Percentiles rank a stretch among this genome's conserved stretches.
phyloP scores from a whole-genome alignment of 2,113 vertebrate species.

The Noctilio leporinus region DNA sequence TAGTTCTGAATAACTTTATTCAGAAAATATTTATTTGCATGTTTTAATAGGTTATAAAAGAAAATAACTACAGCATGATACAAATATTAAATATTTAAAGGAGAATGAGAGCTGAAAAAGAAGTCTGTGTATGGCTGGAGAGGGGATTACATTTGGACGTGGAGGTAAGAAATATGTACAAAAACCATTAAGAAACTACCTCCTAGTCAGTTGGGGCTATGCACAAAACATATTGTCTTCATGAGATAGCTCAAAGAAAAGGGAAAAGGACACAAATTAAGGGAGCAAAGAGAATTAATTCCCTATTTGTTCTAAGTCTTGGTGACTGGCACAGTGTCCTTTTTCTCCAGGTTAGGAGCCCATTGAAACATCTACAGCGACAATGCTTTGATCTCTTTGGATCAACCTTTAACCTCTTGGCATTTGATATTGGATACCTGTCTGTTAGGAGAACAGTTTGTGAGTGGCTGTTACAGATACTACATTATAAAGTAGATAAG shows the following conservation, averaged over 20 bases:
- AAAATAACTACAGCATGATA: neutral
- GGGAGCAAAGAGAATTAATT: neutral
- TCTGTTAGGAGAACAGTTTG: slow-evolving; percentile 29
- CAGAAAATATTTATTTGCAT: neutral
- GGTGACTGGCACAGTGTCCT: neutral
- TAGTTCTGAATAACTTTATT: neutral
- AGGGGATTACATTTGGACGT: neutral
- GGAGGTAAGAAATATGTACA: neutral
- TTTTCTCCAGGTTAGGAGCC: neutral
- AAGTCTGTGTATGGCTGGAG: neutral
- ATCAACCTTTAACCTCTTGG: neutral
- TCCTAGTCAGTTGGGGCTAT: neutral
- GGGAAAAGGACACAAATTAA: neutral
- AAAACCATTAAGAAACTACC: neutral
- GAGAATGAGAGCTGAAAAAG: neutral
- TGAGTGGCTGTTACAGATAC: neutral
- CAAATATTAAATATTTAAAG: neutral
- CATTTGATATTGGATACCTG: slow-evolving; percentile 15
- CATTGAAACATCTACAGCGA: neutral
- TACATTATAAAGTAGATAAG: neutral
- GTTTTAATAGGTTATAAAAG: neutral
- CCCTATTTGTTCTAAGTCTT: neutral
- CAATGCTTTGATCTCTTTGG: neutral
- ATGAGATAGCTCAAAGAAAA: neutral
- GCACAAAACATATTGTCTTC: neutral